These are phyloP conservation scores for Micromussa lordhowensis DNA, from an alignment of 92 coral and sea anemone genomes.

Conservation along the genomic window DNA sequence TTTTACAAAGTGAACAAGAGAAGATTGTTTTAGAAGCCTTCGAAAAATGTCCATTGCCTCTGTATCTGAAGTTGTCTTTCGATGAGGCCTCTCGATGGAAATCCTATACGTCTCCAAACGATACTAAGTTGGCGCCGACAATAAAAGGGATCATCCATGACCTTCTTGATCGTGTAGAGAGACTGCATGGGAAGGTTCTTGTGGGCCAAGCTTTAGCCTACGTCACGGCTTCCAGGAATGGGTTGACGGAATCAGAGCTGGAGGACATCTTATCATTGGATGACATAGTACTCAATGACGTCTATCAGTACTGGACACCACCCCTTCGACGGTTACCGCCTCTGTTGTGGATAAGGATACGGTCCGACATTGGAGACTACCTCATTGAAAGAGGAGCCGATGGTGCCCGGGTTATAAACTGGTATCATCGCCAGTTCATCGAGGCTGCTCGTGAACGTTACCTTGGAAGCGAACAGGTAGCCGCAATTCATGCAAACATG, in stretches of 20 bases:
- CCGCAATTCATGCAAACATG: conserved; percentile 73
- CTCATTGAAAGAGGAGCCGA: conserved; percentile 96
- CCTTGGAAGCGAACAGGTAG: conserved; percentile 61
- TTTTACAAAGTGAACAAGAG: conserved; percentile 69
- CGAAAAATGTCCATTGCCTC: conserved; percentile 85
- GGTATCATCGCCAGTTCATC: conserved; percentile 97
- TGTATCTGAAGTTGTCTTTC: conserved; percentile 90
- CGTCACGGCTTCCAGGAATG: conserved; percentile 93
- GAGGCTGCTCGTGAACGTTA: conserved; percentile 93
- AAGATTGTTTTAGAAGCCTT: conserved; percentile 76
- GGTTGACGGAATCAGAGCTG: conserved; percentile 92
- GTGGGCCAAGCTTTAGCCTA: conserved; percentile 92
- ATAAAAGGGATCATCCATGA: conserved; percentile 88
- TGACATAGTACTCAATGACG: conserved; percentile 94
- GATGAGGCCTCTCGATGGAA: conserved; percentile 98
- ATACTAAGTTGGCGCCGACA: conserved; percentile 68
- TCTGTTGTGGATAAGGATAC: conserved; percentile 91
- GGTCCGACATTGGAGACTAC: conserved; percentile 89
- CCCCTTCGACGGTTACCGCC: conserved; percentile 96
- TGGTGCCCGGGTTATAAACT: conserved; percentile 89
- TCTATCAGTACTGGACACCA: conserved; percentile 99
- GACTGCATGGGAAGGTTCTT: conserved; percentile 86
- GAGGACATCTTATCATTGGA: conserved; percentile 96
- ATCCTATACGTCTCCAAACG: conserved; percentile 78
- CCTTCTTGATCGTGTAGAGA: conserved; percentile 91